Percentiles rank a stretch among this genome's conserved stretches.
These are phyloP conservation scores for Lamproptera curius DNA, from an alignment of 2,888 invertebrate species.

Conservation along the genomic window DNA sequence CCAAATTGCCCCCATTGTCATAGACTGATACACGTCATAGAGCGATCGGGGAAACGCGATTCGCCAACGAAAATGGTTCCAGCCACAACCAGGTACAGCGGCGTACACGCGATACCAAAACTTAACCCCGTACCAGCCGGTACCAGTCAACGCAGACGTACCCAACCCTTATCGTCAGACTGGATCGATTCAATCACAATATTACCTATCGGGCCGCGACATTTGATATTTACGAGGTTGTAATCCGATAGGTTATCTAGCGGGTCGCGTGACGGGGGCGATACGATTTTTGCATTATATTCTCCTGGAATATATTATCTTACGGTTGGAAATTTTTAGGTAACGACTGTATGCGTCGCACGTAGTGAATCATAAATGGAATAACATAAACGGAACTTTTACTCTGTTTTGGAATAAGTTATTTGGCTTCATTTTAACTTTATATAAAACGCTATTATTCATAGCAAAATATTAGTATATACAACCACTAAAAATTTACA, in stretches of 20 bases:
- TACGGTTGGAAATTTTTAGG: constrained; percentile 30
- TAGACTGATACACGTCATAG: constrained; percentile 46
- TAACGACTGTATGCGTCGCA: neutral
- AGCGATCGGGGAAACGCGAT: constrained; percentile 45
- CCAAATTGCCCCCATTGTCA: constrained; percentile 37
- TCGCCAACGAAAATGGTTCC: constrained; percentile 49
- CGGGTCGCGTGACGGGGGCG: constrained; percentile 60
- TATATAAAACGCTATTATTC: no score
- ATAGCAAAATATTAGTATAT: no score
- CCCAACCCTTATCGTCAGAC: constrained; percentile 63
- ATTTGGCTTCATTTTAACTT: no score
- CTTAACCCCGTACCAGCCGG: constrained; percentile 60
- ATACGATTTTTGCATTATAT: constrained; percentile 46
- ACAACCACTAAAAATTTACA: no score
- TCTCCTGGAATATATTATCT: constrained; percentile 44
- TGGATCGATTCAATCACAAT: constrained; percentile 72
- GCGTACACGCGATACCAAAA: constrained; percentile 60
- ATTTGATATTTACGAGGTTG: constrained; percentile 73
- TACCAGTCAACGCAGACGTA: constrained; percentile 66
- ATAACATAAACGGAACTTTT: no score
- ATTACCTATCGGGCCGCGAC: constrained; percentile 72
- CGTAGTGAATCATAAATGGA: no score
- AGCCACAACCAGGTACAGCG: constrained; percentile 45
- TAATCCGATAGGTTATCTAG: constrained; percentile 62
- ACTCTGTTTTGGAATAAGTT: no score